Evolutionary conservation across 2,797 vertebrate species (phyloP), one percentile per base, ranked within the genome.

Genomic region (Psittacula echo): DNA sequence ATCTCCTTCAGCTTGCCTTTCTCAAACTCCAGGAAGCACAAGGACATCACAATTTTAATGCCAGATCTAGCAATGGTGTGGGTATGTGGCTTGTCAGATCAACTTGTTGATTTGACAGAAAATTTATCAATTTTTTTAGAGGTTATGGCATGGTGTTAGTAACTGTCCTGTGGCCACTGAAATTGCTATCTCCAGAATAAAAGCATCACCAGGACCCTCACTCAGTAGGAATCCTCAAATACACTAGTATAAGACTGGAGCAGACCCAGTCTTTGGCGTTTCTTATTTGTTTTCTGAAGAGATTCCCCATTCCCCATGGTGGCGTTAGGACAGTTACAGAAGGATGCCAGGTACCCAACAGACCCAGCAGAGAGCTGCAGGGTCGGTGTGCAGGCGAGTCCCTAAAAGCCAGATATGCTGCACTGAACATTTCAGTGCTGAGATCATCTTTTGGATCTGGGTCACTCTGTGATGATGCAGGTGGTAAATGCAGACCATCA

Each of bases 301-400:
- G 26, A 47, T 58, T 51, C 10, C 44, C 71, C 27, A 29, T 83
- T 45, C 19, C 3, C 9, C 8, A 34, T n/a, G 41, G 61, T 29
- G 56, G 17, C 53, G 16, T 22, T 48, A 11, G 34, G 44, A n/a
- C 41, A 77, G 61, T 68, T 41, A 47, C 42, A 5, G 37, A 65
- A 34, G 48, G 61, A 65, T 47, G 72, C 41, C 15, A n/a, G 71
- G 39, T 39, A 64, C 44, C 66, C 53, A 70, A 53, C 8, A 39
- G n/a, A 77, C 30, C 72, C 73, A 70, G 51, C 9, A 44, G n/a
- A 77, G 61, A 60, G 29, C 67, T 48, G 32, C 32, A 34, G 34
- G 29, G 47, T 44, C 0, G 0, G 27, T 51, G 39, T 50, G 85
- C 42, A 62, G 75, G 53, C 0, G 0, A 64, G 71, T 50, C 42